Base-by-base conservation (phyloP, 2,113 vertebrate species). In the Bungarus multicinctus region DNA sequence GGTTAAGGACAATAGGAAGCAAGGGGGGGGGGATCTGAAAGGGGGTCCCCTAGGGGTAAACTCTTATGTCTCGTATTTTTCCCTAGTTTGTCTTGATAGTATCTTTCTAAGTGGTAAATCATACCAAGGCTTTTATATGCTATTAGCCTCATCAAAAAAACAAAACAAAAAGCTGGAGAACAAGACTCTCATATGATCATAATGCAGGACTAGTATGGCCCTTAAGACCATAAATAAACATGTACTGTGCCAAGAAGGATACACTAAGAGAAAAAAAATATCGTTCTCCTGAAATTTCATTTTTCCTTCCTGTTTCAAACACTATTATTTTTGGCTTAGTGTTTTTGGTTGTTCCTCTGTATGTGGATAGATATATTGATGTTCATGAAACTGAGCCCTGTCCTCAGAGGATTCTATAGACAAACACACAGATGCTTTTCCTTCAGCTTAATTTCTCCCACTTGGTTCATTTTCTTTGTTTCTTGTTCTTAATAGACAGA, bases 111-210 rank as follows among this genome's bases (percentile, higher is more conserved):
- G 54, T 34, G 87, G 53, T 87, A 97, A 94, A 94, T 95, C 39
- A 91, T 88, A 94, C 16, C 91, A 5, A 53, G 39, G 1, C 64
- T 93, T 96, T 95, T 54, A 85, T 90, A 90, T 94, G 90, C 54
- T 81, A 74, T 95, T 94, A 94, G 64, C 93, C 92, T 95, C 92
- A 95, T 94, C 90, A 96, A 95, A 94, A 94, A 94, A 52, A 94
- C 91, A 93, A n/a, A 23, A 87, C 39, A 60, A 53, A 92, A 86
- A 87, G 93, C 90, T 92, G 91, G 91, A 88, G 2, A 3, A 69
- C 10, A 96, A 89, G 20, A 58, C 0, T 92, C 93, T 93, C 22
- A 43, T 90, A 91, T 93, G 34, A 74, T 94, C 87, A 87, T 87
- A 94, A 89, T 90, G 92, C 39, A 93, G 39, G 20, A 93, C 1